Evolutionary conservation across 2,797 vertebrate genomes (phyloP).

Genomic region (Cheirogaleus major): DNA sequence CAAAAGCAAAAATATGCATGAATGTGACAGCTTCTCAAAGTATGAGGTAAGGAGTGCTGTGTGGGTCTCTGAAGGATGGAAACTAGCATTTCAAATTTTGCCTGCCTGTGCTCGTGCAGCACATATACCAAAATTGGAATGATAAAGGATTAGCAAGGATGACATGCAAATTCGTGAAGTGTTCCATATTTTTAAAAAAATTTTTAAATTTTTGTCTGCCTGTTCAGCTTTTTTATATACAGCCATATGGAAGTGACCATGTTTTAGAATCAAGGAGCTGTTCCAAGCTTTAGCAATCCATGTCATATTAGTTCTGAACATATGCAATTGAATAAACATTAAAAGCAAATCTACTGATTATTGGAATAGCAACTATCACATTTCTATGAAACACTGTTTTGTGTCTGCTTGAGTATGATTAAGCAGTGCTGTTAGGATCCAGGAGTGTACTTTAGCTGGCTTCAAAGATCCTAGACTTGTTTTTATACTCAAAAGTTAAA

Average conservation of each 20-base stretch:
- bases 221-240: background rate
- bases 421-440: conserved; percentile 22
- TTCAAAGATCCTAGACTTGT: background rate
- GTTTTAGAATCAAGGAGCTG: conserved; percentile 11
- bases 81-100: conserved; percentile 32
- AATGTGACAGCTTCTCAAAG: background rate
- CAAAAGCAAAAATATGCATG: conserved; percentile 49
- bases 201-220: background rate
- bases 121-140: background rate
- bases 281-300: conserved; percentile 17
- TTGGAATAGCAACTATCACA: background rate
- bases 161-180: background rate
- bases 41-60: background rate
- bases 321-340: conserved; percentile 38
- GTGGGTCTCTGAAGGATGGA: background rate
- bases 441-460: background rate
- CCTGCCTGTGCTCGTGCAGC: background rate
- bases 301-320: conserved; percentile 19
- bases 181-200: background rate
- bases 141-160: background rate
- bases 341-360: conserved; percentile 13
- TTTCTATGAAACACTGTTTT: conserved; percentile 40
- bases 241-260: background rate
- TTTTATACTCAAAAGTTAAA: conserved; percentile 47
- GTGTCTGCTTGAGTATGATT: conserved; percentile 16